Percentiles rank a stretch among this genome's conserved stretches.
Evolutionary conservation across 2,888 invertebrate species (phyloP).

Genomic region (Aphrophora alni): DNA sequence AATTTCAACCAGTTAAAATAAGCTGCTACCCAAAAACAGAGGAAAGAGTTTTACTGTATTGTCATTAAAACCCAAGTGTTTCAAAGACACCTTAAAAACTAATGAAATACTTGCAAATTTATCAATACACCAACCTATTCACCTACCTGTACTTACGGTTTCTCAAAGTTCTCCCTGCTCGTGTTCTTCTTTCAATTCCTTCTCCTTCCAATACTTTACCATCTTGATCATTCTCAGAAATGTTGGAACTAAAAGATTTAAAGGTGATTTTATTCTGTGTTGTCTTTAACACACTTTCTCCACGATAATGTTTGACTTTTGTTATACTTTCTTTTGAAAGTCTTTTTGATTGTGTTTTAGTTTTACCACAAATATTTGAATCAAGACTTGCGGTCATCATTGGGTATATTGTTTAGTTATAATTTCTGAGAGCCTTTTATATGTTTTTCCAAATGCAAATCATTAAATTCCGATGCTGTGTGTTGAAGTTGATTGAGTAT

Average conservation of each 20-base stretch:
- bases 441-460: not conserved
- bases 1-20: too few relatives aligned
- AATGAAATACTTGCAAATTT: too few relatives aligned
- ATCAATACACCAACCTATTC: not conserved
- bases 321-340: not conserved
- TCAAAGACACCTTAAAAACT: too few relatives aligned
- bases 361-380: not conserved
- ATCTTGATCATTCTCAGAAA: not conserved
- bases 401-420: not conserved
- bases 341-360: not conserved
- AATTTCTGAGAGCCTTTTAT: not conserved
- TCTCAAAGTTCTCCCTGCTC: slow-evolving; percentile 32
- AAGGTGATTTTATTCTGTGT: not conserved
- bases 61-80: too few relatives aligned
- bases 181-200: not conserved
- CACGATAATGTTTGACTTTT: not conserved
- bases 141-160: slow-evolving; percentile 34
- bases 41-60: too few relatives aligned
- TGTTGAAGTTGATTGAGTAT: too few relatives aligned
- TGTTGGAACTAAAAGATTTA: not conserved
- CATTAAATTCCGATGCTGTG: not conserved
- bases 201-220: not conserved
- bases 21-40: too few relatives aligned
- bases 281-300: not conserved
- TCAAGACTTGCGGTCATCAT: not conserved